Percentiles rank a stretch among this genome's conserved stretches.
Conservation (phyloP, 2,113 vertebrate species). For the Silurus meridionalis region DNA sequence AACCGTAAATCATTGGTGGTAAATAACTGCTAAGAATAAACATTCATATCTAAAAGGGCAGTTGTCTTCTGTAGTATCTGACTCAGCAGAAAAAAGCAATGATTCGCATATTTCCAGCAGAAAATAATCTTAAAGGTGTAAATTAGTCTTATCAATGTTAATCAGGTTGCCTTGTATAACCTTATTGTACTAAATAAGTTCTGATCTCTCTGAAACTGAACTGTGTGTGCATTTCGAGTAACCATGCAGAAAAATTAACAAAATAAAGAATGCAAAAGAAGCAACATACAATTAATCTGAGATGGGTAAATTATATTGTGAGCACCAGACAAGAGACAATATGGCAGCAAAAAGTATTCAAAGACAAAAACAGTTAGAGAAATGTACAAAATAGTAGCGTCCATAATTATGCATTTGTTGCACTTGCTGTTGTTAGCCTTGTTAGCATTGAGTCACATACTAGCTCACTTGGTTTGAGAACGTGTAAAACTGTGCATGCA, state of each 20-base stretch:
- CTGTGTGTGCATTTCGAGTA: not conserved
- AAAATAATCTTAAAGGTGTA: not conserved
- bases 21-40: not conserved
- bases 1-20: not conserved
- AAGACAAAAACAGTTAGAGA: not conserved
- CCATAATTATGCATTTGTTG: no score
- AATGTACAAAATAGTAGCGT: not conserved
- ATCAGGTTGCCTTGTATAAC: not conserved
- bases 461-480: no score
- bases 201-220: not conserved
- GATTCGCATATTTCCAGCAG: not conserved
- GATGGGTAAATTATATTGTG: no score
- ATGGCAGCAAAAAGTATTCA: no score
- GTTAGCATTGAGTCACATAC: no score
- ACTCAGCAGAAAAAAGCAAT: not conserved
- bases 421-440: no score
- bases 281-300: not conserved
- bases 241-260: not conserved
- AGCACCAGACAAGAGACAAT: not conserved
- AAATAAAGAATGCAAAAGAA: not conserved
- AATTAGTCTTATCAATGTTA: not conserved
- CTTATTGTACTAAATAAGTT: not conserved
- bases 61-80: not conserved
- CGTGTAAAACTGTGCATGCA: no score
- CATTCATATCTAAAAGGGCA: not conserved